Evolutionary conservation across 2,888 invertebrate species (phyloP), one percentile per base, ranked within the genome.

Genomic region (Lottia gigantea): DNA sequence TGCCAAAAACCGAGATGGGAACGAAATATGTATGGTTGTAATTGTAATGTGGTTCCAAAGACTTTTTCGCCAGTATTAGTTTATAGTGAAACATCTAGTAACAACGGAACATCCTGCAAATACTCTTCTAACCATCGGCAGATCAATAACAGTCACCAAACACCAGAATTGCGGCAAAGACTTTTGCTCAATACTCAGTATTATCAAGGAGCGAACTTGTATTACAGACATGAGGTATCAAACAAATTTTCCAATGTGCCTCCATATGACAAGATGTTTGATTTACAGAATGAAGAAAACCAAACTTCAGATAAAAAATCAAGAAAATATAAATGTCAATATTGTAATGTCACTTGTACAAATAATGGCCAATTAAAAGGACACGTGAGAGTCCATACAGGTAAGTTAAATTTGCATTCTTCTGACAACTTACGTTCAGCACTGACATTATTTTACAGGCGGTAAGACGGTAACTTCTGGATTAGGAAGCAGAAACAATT

Each of bases 321-420:
- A 3, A 62, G 71, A 15, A 73, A 68, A 31, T 70, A 73, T 46
- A 69, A 70, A 62, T 75, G 75, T 63, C 73, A 71, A 11, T 73
- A 66, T 55, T 75, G 75, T 45, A 68, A 68, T 19, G 68, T 75
- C n/a, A 67, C 73, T 40, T 75, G 75, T 61, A 73, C 71, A 23
- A 75, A 75, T 64, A 71, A 73, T n/a, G 75, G 75, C 0, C 75
- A 75, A 62, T 68, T 75, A 19, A 73, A 75, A 23, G 75, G 75
- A 1, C 75, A 75, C 46, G 31, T 75, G 8, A 71, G 75, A 16
- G 71, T 75, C 12, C 75, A 75, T 49, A 75, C 73, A n/a, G 75
- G 75, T 75, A 61, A 23, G 70, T 62, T n/a, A n/a, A n/a, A n/a
- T n/a, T n/a, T n/a, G n/a, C n/a, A n/a, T n/a, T n/a, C n/a, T n/a